Base-by-base conservation (phyloP, 2,113 vertebrate genomes). In the Gnathonemus longibarbis region DNA sequence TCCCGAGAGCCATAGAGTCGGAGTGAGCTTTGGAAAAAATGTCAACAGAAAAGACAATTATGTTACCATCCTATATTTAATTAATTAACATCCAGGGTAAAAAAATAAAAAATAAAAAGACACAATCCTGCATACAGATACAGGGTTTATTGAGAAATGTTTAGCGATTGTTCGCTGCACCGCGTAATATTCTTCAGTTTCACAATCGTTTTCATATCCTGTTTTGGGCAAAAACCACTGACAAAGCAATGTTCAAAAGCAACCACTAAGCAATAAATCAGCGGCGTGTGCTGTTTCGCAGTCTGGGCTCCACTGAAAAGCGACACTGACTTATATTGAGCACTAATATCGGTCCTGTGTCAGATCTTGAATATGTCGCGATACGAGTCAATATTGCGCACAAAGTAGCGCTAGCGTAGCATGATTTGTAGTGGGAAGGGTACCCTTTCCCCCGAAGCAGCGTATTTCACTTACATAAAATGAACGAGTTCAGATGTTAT, bases 31-130 rank as follows among this genome's bases (percentile, higher is more conserved):
- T 96, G 96, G 96, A 96, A 96, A 96, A 96, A 96, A 97, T 96
- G 96, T 97, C 96, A 97, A 96, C 96, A 96, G 95, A 97, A 97
- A 96, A 97, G 95, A 96, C 96, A 90, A 90, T 90, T 90, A 90
- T 88, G 90, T 90, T 90, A 88, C 90, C 42, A 88, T 88, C 70
- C 70, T 62, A 39, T 90, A 80, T 90, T 90, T 88, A 90, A 90
- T 90, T 88, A 80, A 90, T 90, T 88, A 88, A 90, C 48, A 88
- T 90, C 80, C 17, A 19, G 15, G 11, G 74, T n/a, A 52, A 58
- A 80, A 70, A 74, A 74, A 35, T 48, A 53, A 5, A 39, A 21
- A 80, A 77, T 0, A 77, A 66, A 35, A 24, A 56, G 35, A 84
- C 24, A 88, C 86, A 42, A 56, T 56, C 70, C 49, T 46, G 52